Conservation (phyloP, 1,140 invertebrate genomes). For the Lepidurus apus region DNA sequence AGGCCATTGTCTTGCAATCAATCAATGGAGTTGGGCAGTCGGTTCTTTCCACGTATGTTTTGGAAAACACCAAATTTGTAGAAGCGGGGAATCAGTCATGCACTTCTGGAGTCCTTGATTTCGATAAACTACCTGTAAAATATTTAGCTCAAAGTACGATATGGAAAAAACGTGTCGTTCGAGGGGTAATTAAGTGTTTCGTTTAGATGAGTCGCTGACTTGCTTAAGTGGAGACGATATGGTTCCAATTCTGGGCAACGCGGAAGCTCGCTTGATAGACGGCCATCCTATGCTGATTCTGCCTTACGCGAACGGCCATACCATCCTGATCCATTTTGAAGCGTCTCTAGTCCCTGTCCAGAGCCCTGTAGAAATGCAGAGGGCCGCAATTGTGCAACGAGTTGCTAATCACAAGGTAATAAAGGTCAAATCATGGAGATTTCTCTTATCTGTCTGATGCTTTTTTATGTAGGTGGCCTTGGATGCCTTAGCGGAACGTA, state of each 20-base stretch:
- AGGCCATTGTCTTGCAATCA: background rate
- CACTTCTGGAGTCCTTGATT: background rate
- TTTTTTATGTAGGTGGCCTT: background rate
- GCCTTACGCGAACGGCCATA: background rate
- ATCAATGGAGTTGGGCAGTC: background rate
- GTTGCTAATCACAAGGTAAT: background rate
- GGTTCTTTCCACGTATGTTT: background rate
- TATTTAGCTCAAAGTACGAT: background rate
- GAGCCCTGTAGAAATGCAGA: background rate
- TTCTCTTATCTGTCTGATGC: background rate
- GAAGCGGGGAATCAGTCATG: background rate
- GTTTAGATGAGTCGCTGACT: background rate
- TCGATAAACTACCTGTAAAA: background rate
- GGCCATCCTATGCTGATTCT: background rate
- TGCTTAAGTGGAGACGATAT: background rate
- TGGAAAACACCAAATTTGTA: background rate
- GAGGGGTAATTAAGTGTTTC: background rate
- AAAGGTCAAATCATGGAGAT: background rate
- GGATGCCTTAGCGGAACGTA: background rate
- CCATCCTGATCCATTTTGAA: background rate
- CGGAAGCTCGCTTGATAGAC: background rate
- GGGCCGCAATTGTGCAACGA: background rate
- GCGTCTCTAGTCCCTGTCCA: background rate
- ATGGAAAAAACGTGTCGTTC: too few species aligned
- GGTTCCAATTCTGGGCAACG: background rate